Evolutionary conservation across 2,888 invertebrate genomes (phyloP), one percentile per base, ranked within the genome.

Genomic region (Cephus spinipes): DNA sequence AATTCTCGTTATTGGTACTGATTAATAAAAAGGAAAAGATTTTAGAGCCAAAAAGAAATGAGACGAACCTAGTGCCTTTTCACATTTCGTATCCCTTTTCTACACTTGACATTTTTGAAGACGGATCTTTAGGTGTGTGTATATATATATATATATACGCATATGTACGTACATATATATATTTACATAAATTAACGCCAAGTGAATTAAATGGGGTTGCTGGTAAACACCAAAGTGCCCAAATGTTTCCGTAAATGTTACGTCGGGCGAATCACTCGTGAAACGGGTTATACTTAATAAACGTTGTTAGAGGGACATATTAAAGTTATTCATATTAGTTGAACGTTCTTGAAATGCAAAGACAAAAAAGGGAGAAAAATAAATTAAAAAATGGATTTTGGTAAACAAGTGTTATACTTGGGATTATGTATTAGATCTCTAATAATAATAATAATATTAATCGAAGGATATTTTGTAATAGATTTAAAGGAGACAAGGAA

Each of bases 401-500:
- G 15, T 23, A 23, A 55, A 55, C 55, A 55, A 55, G 55, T 2
- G 1, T 55, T 9, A 55, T 55, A 55, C 23, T 55, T 55, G 9
- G 23, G 55, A 23, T 2, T 55, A 23, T 55, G 23, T 55, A 23
- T 55, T 23, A 23, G 23, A 55, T 55, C 23, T 55, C 23, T 55
- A 23, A 23, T 55, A 23, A 23, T 55, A 55, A 55, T 55, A 23
- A 77, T 40, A 79, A 55, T 55, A 9, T 36, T 40, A 79, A 79
- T 36, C 77, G 35, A 78, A 79, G 30, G 35, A 68, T 73, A 79
- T 79, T 77, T 79, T 77, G 36, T 77, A 79, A 71, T 40, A 34
- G 34, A 31, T 79, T 74, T 73, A 73, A 55, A 73, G 74, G 34
- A 73, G 69, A 79, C 34, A 33, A 78, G 36, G 71, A 69, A 68